A percentile compares a stretch with the other conserved stretches of the same genome.
phyloP scores from a whole-genome alignment of 2,113 vertebrate species.

The Chaetodon trifascialis region DNA sequence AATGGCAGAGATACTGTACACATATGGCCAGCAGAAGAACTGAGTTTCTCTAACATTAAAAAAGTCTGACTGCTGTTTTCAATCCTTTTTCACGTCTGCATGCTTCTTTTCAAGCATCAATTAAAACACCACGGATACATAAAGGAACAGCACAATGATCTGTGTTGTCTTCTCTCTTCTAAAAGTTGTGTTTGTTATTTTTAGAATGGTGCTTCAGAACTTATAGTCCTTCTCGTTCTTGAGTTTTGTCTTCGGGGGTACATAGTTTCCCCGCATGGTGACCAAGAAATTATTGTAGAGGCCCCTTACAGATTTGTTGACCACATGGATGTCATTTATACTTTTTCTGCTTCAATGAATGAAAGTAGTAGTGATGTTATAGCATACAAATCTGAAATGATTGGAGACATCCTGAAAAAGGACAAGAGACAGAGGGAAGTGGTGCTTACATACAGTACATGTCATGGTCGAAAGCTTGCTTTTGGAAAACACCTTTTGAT shows the following conservation, averaged over 20 bases:
- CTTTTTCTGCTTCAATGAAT: not conserved
- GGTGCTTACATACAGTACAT: not conserved
- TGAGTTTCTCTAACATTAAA: not conserved
- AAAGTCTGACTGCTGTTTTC: not conserved
- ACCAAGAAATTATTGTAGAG: not conserved
- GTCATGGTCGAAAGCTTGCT: not conserved
- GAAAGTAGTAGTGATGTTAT: not conserved
- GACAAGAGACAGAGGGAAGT: not conserved
- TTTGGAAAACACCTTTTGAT: not conserved
- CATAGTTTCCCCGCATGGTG: no score
- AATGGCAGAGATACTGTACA: not conserved
- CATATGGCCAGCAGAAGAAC: not conserved
- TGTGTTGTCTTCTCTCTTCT: not conserved
- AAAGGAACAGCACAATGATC: not conserved
- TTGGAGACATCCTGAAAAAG: not conserved
- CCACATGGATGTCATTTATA: not conserved
- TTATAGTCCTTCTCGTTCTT: not conserved
- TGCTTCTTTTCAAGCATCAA: not conserved
- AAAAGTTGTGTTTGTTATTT: not conserved
- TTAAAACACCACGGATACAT: not conserved
- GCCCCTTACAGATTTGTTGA: no score
- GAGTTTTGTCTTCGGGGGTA: not conserved
- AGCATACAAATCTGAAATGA: not conserved
- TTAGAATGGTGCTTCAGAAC: not conserved
- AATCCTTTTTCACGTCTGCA: not conserved